These are phyloP conservation scores for Drosophila subquinaria DNA, from an alignment of 2,888 invertebrate species.

Conservation along the genomic window DNA sequence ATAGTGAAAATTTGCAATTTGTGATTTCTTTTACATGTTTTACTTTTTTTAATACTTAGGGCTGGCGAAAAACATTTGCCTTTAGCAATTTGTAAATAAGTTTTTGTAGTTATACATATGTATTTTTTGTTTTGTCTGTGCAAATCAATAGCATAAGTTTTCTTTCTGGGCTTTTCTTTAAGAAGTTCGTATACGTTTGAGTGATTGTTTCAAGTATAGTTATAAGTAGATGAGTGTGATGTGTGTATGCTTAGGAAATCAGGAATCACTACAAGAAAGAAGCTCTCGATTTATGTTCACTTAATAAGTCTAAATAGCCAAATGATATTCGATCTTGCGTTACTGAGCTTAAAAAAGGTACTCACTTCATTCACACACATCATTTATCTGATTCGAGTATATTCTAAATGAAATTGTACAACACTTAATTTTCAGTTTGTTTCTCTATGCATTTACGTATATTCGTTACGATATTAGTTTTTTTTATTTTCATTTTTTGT, in stretches of 20 bases:
- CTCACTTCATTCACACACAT: slow-evolving; percentile 35
- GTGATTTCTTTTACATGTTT: slow-evolving; percentile 53
- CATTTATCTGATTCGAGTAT: slow-evolving; percentile 11
- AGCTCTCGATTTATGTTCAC: slow-evolving; percentile 52
- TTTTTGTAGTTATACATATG: slow-evolving; percentile 34
- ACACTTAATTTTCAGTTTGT: slow-evolving; percentile 77
- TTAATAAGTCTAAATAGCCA: slow-evolving; percentile 34
- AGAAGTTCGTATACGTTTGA: slow-evolving; percentile 84
- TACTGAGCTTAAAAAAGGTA: slow-evolving; percentile 55
- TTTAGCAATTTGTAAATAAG: slow-evolving; percentile 72
- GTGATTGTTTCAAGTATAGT: slow-evolving; percentile 78
- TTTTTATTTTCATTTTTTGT: slow-evolving; percentile 36
- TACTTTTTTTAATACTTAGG: slow-evolving; percentile 30
- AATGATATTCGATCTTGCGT: slow-evolving; percentile 18
- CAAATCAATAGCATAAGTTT: slow-evolving; percentile 70
- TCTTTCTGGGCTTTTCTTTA: slow-evolving; percentile 58
- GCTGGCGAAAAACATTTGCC: slow-evolving; percentile 58
- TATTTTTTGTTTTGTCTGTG: slow-evolving; percentile 41
- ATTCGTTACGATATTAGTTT: slow-evolving; percentile 76
- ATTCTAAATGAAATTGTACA: slow-evolving; percentile 47
- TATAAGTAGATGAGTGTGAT: slow-evolving; percentile 49
- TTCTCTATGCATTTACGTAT: slow-evolving; percentile 80
- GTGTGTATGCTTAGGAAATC: slow-evolving; percentile 46
- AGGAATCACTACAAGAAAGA: slow-evolving; percentile 51
- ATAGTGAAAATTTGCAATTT: slow-evolving; percentile 65